Percentiles rank a stretch among this genome's conserved stretches.
Evolutionary conservation across 2,888 invertebrate genomes (phyloP).

Genomic region (Allygus modestus): DNA sequence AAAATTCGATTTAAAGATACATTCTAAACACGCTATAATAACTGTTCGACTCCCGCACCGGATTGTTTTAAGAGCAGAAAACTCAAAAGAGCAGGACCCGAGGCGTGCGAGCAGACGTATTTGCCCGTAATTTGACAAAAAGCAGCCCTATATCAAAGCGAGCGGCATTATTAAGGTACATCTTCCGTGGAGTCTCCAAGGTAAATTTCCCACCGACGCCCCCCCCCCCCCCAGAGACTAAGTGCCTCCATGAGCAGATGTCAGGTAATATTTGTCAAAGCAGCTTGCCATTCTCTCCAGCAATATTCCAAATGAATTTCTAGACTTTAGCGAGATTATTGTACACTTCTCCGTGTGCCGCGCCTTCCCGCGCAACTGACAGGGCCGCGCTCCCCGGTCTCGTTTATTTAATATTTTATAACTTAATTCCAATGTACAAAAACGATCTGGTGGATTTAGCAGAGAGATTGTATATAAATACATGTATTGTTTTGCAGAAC

Average conservation of each 20-base stretch:
- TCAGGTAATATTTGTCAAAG: slow-evolving; percentile 52
- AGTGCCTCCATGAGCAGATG: slow-evolving; percentile 48
- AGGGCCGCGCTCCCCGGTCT: neutral
- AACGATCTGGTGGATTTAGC: no score
- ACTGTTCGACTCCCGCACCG: neutral
- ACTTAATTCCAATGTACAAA: neutral
- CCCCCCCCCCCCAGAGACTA: slow-evolving; percentile 31
- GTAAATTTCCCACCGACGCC: slow-evolving; percentile 38
- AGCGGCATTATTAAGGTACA: slow-evolving; percentile 44
- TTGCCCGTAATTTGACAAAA: slow-evolving; percentile 39
- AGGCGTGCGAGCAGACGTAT: slow-evolving; percentile 19
- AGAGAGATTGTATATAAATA: no score
- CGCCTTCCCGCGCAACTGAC: neutral
- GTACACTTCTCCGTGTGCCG: neutral
- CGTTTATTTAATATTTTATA: neutral
- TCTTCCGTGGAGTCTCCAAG: slow-evolving; percentile 26
- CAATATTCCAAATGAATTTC: slow-evolving; percentile 51
- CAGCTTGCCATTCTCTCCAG: slow-evolving; percentile 50
- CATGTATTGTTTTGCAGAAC: no score
- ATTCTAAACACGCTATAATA: no score
- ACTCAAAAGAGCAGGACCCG: slow-evolving; percentile 31
- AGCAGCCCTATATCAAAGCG: slow-evolving; percentile 48
- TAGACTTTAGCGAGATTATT: slow-evolving; percentile 42
- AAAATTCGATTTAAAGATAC: no score
- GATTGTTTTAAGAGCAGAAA: slow-evolving; percentile 12